Evolutionary conservation across 2,888 invertebrate genomes (phyloP).

Genomic region (Macroteleia sp.): DNA sequence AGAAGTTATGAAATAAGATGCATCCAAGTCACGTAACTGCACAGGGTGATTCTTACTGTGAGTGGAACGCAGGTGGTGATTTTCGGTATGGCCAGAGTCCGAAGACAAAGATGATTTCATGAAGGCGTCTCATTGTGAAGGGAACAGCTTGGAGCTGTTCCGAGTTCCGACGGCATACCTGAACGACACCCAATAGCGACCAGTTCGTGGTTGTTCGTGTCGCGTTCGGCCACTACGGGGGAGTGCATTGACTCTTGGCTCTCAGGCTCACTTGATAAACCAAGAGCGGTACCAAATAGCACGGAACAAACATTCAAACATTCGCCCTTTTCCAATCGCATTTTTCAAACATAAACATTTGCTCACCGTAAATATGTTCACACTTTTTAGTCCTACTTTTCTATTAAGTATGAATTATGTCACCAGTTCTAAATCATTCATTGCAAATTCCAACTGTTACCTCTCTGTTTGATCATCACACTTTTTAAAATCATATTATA

Average conservation of each 20-base stretch:
- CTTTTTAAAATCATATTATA: too few relatives aligned
- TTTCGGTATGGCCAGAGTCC: constrained; percentile 29
- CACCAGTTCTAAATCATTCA: too few relatives aligned
- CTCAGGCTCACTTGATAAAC: constrained; percentile 63
- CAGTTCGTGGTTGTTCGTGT: constrained; percentile 67
- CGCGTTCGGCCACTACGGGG: constrained; percentile 66
- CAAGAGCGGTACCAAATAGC: constrained; percentile 36
- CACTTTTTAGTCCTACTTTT: too few relatives aligned
- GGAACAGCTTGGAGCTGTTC: constrained; percentile 57
- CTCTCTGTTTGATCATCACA: too few relatives aligned
- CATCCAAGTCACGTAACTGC: constrained; percentile 3
- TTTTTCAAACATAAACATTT: constrained; percentile 47
- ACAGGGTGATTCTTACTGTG: background rate
- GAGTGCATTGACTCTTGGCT: constrained; percentile 77
- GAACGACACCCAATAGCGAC: constrained; percentile 72
- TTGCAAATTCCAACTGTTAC: too few relatives aligned
- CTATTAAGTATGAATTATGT: too few relatives aligned
- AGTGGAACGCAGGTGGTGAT: constrained; percentile 31
- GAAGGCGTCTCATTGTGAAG: constrained; percentile 43
- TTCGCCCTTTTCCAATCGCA: constrained; percentile 16
- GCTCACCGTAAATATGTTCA: too few relatives aligned
- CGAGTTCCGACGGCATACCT: constrained; percentile 72
- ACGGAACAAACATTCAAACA: constrained; percentile 43
- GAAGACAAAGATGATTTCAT: constrained; percentile 44
- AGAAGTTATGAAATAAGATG: too few relatives aligned